A percentile compares a stretch with the other conserved stretches of the same genome.
phyloP scores from a whole-genome alignment of 2,113 vertebrate genomes.

The Manacus vitellinus region DNA sequence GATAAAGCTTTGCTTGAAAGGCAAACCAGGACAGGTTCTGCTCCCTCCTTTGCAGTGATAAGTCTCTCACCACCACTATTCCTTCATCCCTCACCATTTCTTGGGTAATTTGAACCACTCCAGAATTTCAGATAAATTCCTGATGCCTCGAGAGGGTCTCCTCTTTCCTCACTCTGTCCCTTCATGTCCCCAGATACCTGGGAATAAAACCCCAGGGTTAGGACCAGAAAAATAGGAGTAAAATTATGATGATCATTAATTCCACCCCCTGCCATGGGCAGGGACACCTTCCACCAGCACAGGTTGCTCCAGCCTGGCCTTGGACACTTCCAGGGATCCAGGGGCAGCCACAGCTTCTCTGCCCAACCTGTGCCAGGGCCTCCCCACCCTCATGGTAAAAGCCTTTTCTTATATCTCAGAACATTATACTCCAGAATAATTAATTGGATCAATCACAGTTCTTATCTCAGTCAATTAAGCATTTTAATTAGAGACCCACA shows the following conservation, averaged over 20 bases:
- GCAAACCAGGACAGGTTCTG: not conserved
- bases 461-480: not conserved
- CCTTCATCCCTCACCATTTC: not conserved
- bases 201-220: not conserved
- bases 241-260: not conserved
- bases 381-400: not conserved
- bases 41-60: not conserved
- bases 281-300: not conserved
- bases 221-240: not conserved
- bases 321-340: not conserved
- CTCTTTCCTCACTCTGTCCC: not conserved
- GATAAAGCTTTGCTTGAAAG: not conserved
- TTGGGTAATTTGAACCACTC: not conserved
- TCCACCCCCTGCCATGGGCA: not conserved
- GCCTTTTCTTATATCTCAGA: not conserved
- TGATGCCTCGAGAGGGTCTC: not conserved
- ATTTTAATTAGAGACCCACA: not conserved
- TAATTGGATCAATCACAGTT: not conserved
- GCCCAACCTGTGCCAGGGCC: not conserved
- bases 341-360: not conserved
- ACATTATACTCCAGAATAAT: not conserved
- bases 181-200: not conserved
- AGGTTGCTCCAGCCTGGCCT: not conserved
- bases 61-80: not conserved
- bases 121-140: not conserved